These are phyloP conservation scores for Tholera decimalis DNA, from an alignment of 2,888 invertebrate species.

Conservation along the genomic window DNA sequence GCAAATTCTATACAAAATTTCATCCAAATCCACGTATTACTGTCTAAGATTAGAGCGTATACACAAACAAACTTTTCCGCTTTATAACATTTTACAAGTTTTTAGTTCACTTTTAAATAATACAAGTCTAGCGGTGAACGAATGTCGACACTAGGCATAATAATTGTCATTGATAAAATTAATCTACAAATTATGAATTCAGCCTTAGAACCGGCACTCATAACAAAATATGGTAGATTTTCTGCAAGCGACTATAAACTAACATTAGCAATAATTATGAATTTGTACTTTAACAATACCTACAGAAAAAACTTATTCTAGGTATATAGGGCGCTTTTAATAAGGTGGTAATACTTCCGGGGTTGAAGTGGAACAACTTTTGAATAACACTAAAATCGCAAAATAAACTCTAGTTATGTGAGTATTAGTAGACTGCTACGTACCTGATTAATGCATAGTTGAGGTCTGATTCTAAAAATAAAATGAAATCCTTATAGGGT, in stretches of 20 bases:
- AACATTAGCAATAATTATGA: background rate
- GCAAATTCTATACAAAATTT: no score
- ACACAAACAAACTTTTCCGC: no score
- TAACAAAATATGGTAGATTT: conserved; percentile 13
- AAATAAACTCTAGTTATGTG: background rate
- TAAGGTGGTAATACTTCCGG: background rate
- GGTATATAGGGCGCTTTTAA: background rate
- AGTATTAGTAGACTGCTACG: background rate
- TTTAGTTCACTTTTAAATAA: conserved; percentile 16
- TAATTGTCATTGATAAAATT: conserved; percentile 8
- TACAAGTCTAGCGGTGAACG: conserved; percentile 10
- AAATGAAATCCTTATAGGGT: no score
- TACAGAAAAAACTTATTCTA: background rate
- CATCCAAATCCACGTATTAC: no score
- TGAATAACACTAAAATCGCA: background rate
- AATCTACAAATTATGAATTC: conserved; percentile 22
- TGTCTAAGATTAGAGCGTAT: no score
- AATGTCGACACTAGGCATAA: background rate
- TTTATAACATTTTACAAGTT: conserved; percentile 25
- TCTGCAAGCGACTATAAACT: background rate
- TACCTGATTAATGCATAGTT: no score
- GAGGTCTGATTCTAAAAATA: no score
- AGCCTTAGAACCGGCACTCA: background rate
- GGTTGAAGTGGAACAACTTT: background rate
- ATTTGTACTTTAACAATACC: background rate